Base-by-base conservation (phyloP, 2,797 vertebrate species). In the Carcharodon carcharias region DNA sequence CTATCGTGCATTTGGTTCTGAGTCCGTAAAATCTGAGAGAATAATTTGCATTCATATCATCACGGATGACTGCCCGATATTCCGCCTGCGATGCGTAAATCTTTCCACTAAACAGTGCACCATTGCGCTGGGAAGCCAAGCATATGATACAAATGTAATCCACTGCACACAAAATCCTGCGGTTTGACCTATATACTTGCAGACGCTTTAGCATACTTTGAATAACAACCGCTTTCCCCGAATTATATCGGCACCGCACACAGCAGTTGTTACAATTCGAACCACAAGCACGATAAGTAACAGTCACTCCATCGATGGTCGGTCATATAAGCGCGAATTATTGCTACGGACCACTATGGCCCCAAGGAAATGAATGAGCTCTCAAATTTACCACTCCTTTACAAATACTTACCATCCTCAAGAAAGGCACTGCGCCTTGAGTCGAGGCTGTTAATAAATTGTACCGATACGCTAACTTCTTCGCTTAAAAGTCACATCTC, bases 321-420 rank as follows among this genome's bases (percentile, higher is more conserved):
- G 18, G 67, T 9, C 45, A 45, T 65, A 67, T n/a, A 92, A 21
- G 56, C 5, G 89, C 89, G 16, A 92, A 92, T n/a, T 67, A 63
- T 23, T 45, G 16, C 4, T 9, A 40, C 61, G 61, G 61, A 45
- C 61, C 7, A 40, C 40, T 26, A 45, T 4, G 91, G 91, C 40
- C 91, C 91, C 45, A 63, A 45, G 23, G n/a, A 45, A n/a, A 93
- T 67, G 56, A 61, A n/a, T 63, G 28, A n/a, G 58, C 58, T 63
- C 63, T 67, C 63, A 67, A 40, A 93, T 11, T 23, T 63, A n/a
- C 31, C 28, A 14, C 88, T 91, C 28, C 35, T 23, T 16, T 67
- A 23, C n/a, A 82, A 56, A n/a, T 58, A 96, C 96, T 96, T 95
- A 96, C 96, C 96, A 96, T 96, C 65, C 94, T 85, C 73, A 96